Evolutionary conservation across 1,140 invertebrate genomes (phyloP).

Genomic region (Maconellicoccus hirsutus): DNA sequence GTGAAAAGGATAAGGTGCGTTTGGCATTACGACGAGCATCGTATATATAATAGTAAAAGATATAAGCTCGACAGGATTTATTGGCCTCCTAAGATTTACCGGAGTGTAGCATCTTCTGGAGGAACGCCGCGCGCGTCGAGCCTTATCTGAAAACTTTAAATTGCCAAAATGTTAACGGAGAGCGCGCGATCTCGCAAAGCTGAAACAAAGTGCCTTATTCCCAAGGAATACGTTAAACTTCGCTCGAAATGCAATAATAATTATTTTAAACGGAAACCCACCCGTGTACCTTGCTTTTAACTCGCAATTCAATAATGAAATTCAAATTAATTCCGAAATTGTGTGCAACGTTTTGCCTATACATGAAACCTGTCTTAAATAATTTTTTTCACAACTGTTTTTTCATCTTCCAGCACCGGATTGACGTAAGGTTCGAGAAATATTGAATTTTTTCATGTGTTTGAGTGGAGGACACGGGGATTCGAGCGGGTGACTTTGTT

Average conservation of each 20-base stretch:
- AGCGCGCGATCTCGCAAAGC: not conserved
- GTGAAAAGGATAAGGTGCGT: no score
- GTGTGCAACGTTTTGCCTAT: no score
- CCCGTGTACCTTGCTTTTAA: not conserved
- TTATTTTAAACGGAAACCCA: constrained; percentile 11
- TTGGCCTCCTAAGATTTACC: constrained; percentile 11
- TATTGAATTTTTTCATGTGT: no score
- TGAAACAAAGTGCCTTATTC: constrained; percentile 11
- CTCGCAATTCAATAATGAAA: constrained; percentile 16
- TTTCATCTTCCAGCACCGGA: no score
- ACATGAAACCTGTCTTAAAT: no score
- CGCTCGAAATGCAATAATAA: constrained; percentile 13
- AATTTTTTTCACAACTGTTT: no score
- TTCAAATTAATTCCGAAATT: constrained; percentile 19
- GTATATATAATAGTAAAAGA: not conserved
- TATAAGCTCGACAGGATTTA: constrained; percentile 17
- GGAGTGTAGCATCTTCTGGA: not conserved
- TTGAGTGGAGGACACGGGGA: no score
- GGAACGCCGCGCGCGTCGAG: not conserved
- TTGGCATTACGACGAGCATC: no score
- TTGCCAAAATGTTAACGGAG: constrained; percentile 13
- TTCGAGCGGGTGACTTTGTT: no score
- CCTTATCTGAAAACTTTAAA: constrained; percentile 18
- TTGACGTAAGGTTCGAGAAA: no score
- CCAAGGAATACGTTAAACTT: constrained; percentile 14